Evolutionary conservation across 1,140 invertebrate species (phyloP).

Genomic region (Cotesia typhae): DNA sequence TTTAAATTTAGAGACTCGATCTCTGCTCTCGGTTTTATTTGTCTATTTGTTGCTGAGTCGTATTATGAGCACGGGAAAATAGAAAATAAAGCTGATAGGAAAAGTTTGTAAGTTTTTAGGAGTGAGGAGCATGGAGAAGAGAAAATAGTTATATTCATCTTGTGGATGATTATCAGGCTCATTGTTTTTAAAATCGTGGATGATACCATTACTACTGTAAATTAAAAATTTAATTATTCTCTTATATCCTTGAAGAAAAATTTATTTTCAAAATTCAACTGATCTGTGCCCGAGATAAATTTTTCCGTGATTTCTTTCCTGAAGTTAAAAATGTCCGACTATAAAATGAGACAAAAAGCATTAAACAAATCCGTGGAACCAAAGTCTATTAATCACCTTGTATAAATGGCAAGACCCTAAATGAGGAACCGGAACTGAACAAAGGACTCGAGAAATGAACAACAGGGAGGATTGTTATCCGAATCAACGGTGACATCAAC

Average conservation of each 20-base stretch:
- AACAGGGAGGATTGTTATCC: conserved; percentile 34
- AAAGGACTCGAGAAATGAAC: conserved; percentile 28
- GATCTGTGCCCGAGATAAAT: too few species aligned
- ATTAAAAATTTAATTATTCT: too few species aligned
- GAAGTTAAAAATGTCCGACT: conserved; percentile 2
- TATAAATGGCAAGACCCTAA: conserved; percentile 22
- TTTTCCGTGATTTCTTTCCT: too few species aligned
- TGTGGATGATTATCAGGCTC: too few species aligned
- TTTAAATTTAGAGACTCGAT: conserved; percentile 1
- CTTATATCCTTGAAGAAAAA: too few species aligned
- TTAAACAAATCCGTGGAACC: conserved; percentile 21
- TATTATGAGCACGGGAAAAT: background rate
- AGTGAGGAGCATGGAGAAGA: too few species aligned
- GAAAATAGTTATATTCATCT: too few species aligned
- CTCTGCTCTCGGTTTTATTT: background rate
- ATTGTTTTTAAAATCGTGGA: too few species aligned
- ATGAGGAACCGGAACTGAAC: conserved; percentile 34
- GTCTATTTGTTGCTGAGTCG: background rate
- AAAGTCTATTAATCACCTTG: conserved; percentile 32
- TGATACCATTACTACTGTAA: too few species aligned
- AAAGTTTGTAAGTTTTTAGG: too few species aligned
- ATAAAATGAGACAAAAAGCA: conserved; percentile 13
- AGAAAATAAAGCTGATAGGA: conserved; percentile 5
- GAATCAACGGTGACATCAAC: conserved; percentile 26
- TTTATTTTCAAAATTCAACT: too few species aligned